phyloP scores from a whole-genome alignment of 92 coral and sea anemone genomes.

The Paragorgia papillata region DNA sequence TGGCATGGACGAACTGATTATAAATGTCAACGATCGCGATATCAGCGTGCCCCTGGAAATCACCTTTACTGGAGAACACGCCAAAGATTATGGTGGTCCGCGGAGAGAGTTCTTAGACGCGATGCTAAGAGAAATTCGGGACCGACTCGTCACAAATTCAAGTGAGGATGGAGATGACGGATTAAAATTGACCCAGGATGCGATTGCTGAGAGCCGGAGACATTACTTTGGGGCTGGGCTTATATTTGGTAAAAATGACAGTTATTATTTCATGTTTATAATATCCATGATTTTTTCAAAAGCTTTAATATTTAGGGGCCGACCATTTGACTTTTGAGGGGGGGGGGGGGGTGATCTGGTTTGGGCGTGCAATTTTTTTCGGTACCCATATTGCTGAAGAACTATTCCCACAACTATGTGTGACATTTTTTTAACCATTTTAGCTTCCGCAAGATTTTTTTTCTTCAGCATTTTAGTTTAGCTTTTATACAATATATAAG shows the following conservation, averaged over 20 bases:
- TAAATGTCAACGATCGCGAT: constrained; percentile 14
- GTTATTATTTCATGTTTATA: background rate
- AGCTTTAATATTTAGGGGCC: no score
- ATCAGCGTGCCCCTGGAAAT: constrained; percentile 51
- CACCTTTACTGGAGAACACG: constrained; percentile 54
- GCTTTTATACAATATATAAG: no score
- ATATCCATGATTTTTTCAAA: no score
- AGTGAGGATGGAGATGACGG: no score
- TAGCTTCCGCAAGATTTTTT: no score
- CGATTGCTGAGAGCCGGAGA: background rate
- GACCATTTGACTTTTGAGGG: no score
- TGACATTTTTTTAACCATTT: background rate
- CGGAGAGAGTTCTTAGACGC: constrained; percentile 43
- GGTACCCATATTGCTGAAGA: no score
- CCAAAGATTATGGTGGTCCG: constrained; percentile 67
- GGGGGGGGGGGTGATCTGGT: no score
- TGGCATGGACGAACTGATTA: constrained; percentile 49
- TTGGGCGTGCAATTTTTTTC: no score
- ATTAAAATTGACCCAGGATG: no score
- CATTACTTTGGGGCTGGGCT: constrained; percentile 48
- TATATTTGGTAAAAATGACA: constrained; percentile 38
- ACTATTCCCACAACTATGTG: no score
- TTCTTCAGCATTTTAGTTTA: no score
- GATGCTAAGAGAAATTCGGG: constrained; percentile 29
- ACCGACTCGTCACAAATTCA: constrained; percentile 10